Conservation (phyloP, 1,140 invertebrate genomes). For the Zelostemma sp. region DNA sequence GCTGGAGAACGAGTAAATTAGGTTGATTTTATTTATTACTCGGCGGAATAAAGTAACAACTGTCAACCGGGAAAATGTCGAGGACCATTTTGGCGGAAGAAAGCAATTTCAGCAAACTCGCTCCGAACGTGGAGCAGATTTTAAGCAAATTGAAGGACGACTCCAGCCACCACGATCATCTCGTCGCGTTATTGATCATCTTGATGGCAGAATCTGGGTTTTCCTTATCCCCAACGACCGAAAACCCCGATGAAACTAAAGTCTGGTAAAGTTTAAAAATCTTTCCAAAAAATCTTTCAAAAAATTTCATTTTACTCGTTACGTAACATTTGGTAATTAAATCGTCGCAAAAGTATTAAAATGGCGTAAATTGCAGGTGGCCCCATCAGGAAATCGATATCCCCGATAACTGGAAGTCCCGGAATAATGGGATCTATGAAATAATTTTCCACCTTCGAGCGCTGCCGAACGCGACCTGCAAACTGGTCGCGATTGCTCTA, state of each 20-base stretch:
- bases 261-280: no score
- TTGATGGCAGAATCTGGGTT: neutral
- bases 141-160: neutral
- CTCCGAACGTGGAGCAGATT: neutral
- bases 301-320: neutral
- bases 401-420: neutral
- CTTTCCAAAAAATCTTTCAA: neutral
- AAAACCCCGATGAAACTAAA: no score
- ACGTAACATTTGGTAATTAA: neutral
- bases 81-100: neutral
- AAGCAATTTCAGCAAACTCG: neutral
- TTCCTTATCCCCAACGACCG: neutral
- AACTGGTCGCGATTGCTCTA: slow-evolving; percentile 23
- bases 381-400: neutral
- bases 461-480: slow-evolving; percentile 20
- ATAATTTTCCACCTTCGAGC: slow-evolving; percentile 16
- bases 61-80: neutral
- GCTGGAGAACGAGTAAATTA: no score
- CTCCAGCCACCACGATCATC: neutral
- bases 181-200: neutral
- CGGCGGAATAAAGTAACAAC: no score
- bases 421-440: slow-evolving; percentile 12
- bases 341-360: neutral
- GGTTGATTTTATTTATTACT: no score
- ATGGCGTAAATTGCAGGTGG: no score